Evolutionary conservation across 2,888 invertebrate species (phyloP), one percentile per base, ranked within the genome.

Genomic region (Drosophila meridionalis): DNA sequence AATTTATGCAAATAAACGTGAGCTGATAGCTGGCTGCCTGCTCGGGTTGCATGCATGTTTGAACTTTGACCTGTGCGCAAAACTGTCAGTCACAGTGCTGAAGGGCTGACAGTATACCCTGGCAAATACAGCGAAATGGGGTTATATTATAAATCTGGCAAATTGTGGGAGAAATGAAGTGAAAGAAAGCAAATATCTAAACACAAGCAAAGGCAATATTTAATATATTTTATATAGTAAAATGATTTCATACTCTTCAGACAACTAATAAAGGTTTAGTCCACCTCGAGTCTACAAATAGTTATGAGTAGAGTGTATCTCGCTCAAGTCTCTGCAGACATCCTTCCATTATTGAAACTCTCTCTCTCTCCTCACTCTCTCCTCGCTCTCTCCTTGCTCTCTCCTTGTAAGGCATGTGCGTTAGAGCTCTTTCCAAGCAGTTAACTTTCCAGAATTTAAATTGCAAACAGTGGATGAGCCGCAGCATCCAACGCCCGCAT

Each of bases 391-490:
- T 20, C 20, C 20, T 20, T 20, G 1, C 20, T 36, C 38, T 57
- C 26, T 28, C 34, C 40, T 7, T 14, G 12, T 26, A 26, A 9
- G 34, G 11, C 4, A 42, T 40, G 34, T n/a, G 28, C 9, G 1
- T 43, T 3, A 32, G 28, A 45, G 26, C 34, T 56, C 57, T 74
- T 87, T 81, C 69, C 79, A 73, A 84, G 64, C 87, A 71, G 78
- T 84, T 89, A 83, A 78, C 72, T 83, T 69, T 66, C 45, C 73
- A 71, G 69, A 76, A 64, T 65, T 68, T 69, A 50, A 79, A 74
- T 79, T 63, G 55, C 42, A 30, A 58, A 57, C 57, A 20, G 26
- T 34, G 32, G 57, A 47, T n/a, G 28, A 40, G 28, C 34, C 45
- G 12, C 42, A 42, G 50, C 32, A 34, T 48, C 34, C 50, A 45